Conservation (phyloP, 2,888 invertebrate species). For the Thereva nobilitata region DNA sequence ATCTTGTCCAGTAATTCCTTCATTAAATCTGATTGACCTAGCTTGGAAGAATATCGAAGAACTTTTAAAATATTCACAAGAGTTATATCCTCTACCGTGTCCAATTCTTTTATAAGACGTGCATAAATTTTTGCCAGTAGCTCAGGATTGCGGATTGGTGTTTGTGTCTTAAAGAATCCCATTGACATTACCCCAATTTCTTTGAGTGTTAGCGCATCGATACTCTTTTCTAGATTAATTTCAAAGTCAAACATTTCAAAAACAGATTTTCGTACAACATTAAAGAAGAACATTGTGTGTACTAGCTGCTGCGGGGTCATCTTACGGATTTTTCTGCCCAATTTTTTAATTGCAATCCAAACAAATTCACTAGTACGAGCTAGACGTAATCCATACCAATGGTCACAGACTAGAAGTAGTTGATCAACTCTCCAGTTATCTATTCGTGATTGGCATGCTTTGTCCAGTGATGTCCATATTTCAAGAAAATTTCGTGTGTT, state of each 20-base stretch:
- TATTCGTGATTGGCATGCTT: slow-evolving; percentile 63
- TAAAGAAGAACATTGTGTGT: slow-evolving; percentile 69
- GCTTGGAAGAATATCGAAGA: slow-evolving; percentile 64
- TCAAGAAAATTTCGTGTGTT: slow-evolving; percentile 65
- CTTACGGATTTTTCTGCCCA: slow-evolving; percentile 63
- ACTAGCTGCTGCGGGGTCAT: slow-evolving; percentile 67
- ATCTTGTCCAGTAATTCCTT: slow-evolving; percentile 62
- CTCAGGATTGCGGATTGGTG: slow-evolving; percentile 62
- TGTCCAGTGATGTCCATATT: slow-evolving; percentile 71
- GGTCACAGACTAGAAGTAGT: slow-evolving; percentile 64
- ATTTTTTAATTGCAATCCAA: slow-evolving; percentile 61
- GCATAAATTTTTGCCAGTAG: slow-evolving; percentile 62
- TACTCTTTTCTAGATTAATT: slow-evolving; percentile 60
- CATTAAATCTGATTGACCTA: slow-evolving; percentile 58
- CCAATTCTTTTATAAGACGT: slow-evolving; percentile 60
- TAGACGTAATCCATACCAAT: slow-evolving; percentile 67
- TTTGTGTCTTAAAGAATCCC: slow-evolving; percentile 79
- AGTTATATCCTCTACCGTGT: slow-evolving; percentile 66
- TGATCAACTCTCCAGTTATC: slow-evolving; percentile 62
- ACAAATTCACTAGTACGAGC: slow-evolving; percentile 64
- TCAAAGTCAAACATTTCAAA: slow-evolving; percentile 71
- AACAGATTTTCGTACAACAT: slow-evolving; percentile 62
- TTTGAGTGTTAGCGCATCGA: slow-evolving; percentile 64
- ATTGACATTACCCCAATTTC: slow-evolving; percentile 74
- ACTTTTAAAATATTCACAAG: slow-evolving; percentile 65